A percentile compares a stretch with the other conserved stretches of the same genome.
Evolutionary conservation across 2,113 vertebrate species (phyloP).

Genomic region (Dasyurus viverrinus): DNA sequence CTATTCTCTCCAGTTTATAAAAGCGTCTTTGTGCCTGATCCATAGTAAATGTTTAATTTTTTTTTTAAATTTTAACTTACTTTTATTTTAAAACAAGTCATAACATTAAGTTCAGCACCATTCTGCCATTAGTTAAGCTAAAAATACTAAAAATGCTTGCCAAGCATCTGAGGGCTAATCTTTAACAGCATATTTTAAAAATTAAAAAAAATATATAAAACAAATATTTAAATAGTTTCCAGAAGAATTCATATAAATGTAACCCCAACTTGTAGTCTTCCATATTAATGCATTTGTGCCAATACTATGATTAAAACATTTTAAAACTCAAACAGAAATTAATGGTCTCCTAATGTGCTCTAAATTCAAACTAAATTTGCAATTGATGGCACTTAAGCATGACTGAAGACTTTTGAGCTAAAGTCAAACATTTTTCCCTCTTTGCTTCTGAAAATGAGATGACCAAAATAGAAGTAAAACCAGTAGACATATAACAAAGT

Average conservation of each 20-base stretch:
- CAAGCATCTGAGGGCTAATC: not conserved
- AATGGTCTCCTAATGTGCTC: no score
- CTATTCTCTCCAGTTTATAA: not conserved
- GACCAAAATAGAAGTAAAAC: slow-evolving; percentile 30
- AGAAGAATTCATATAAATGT: no score
- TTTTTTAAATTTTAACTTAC: not conserved
- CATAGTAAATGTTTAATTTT: not conserved
- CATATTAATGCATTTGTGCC: no score
- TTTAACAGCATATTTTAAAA: not conserved
- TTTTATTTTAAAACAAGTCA: not conserved
- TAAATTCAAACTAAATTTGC: no score
- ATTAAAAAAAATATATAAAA: no score
- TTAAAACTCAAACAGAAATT: no score
- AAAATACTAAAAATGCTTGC: not conserved
- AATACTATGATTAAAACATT: no score
- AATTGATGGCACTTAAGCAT: slow-evolving; percentile 39
- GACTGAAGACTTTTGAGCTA: slow-evolving; percentile 56
- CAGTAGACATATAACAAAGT: slow-evolving; percentile 17
- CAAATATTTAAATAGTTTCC: no score
- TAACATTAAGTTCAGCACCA: not conserved
- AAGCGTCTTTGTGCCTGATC: not conserved
- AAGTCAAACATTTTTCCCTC: slow-evolving; percentile 56
- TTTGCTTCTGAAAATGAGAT: slow-evolving; percentile 51
- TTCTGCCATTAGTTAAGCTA: not conserved
- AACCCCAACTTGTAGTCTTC: no score